Conservation (phyloP, 2,888 invertebrate species). For the Tupiocoris notatus region DNA sequence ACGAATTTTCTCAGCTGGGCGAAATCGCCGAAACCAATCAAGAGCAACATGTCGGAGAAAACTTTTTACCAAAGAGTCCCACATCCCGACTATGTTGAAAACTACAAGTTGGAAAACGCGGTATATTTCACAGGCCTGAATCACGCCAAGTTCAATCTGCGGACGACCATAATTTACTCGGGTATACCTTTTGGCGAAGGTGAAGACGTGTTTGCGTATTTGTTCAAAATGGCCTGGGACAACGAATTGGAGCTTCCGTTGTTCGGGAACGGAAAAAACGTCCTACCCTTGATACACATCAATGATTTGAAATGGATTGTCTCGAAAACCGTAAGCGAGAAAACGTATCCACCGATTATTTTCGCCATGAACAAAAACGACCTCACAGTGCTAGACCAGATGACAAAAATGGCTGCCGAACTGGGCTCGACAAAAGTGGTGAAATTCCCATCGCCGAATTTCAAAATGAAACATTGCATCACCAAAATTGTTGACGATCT, state of each 20-base stretch:
- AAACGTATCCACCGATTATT: conserved; percentile 14
- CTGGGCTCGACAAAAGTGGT: conserved; percentile 31
- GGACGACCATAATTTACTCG: conserved; percentile 26
- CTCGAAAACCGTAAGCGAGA: conserved; percentile 2
- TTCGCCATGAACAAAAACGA: conserved; percentile 32
- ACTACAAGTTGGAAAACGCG: conserved; percentile 39
- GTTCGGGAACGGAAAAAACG: conserved; percentile 61
- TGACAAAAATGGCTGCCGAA: neutral
- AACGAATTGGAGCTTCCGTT: conserved; percentile 62
- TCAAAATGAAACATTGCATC: conserved; percentile 26
- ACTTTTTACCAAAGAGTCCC: conserved; percentile 38
- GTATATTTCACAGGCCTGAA: conserved; percentile 32
- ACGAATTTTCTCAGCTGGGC: conserved; percentile 40
- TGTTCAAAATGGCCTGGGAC: conserved; percentile 68
- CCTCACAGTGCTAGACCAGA: conserved; percentile 3
- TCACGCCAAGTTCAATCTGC: conserved; percentile 21
- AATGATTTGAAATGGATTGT: conserved; percentile 58
- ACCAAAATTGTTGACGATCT: conserved; percentile 36
- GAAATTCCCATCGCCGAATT: conserved; percentile 27
- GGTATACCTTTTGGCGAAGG: conserved; percentile 61
- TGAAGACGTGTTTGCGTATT: conserved; percentile 62
- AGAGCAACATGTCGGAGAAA: conserved; percentile 33
- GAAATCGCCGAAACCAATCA: conserved; percentile 8
- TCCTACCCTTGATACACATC: conserved; percentile 64
- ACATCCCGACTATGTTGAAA: conserved; percentile 41